Evolutionary conservation across 2,888 invertebrate species (phyloP).

Genomic region (Coleophora deauratella): DNA sequence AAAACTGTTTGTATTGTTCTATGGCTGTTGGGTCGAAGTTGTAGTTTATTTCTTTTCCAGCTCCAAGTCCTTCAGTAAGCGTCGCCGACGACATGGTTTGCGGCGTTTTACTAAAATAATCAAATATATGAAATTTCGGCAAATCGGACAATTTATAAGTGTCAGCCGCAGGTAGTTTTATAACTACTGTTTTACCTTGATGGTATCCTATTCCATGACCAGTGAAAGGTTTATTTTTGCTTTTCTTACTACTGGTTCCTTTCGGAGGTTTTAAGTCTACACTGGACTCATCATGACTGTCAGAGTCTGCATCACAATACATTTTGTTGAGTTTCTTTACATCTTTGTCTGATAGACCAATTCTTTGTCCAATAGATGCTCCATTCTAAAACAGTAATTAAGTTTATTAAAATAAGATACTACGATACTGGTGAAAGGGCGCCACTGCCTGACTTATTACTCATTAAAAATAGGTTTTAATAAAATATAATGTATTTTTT

Average conservation of each 20-base stretch:
- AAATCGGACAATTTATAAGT: conserved; percentile 41
- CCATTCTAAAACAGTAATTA: conserved; percentile 37
- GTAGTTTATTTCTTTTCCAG: conserved; percentile 39
- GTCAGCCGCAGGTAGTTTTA: conserved; percentile 53
- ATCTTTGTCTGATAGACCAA: conserved; percentile 73
- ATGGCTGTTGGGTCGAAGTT: conserved; percentile 19
- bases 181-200: conserved; percentile 65
- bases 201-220: conserved; percentile 66
- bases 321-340: conserved; percentile 71
- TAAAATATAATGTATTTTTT: too few relatives aligned
- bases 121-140: conserved; percentile 48
- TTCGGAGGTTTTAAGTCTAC: conserved; percentile 16
- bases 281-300: conserved; percentile 28
- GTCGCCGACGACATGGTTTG: conserved; percentile 46
- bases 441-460: too few relatives aligned
- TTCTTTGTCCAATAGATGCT: conserved; percentile 72
- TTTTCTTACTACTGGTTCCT: conserved; percentile 33
- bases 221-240: conserved; percentile 58
- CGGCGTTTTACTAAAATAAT: conserved; percentile 63
- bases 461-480: too few relatives aligned
- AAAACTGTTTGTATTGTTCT: conserved; percentile 1
- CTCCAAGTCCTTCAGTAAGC: conserved; percentile 38
- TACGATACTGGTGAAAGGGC: too few relatives aligned
- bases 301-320: conserved; percentile 66
- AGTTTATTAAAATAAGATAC: neutral